Evolutionary conservation across 2,797 vertebrate species (phyloP).

Genomic region (Florisuga fusca): DNA sequence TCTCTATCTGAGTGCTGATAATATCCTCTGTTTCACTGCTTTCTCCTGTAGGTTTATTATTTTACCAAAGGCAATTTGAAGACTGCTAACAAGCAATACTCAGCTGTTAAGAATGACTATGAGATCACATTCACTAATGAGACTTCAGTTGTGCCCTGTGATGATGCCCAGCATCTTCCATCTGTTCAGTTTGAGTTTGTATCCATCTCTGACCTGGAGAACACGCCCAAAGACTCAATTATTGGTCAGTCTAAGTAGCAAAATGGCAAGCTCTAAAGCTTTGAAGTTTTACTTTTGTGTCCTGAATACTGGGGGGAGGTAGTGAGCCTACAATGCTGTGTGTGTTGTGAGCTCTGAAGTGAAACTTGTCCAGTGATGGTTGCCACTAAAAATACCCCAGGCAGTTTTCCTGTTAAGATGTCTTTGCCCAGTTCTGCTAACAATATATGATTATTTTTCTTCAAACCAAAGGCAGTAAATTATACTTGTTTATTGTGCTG

Average conservation of each 20-base stretch:
- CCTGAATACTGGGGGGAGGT: not conserved
- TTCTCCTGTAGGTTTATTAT: slow-evolving; percentile 90
- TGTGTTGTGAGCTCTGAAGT: not conserved
- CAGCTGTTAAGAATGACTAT: slow-evolving; percentile 86
- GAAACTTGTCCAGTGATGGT: not conserved
- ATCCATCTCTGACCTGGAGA: slow-evolving; percentile 89
- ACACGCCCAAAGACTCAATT: slow-evolving; percentile 88
- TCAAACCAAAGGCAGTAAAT: not conserved
- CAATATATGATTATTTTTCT: not conserved
- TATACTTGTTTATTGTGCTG: slow-evolving; percentile 8
- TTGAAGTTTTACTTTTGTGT: not conserved
- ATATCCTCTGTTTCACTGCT: not conserved
- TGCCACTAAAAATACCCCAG: not conserved
- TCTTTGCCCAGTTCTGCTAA: not conserved
- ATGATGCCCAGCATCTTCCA: slow-evolving; percentile 89
- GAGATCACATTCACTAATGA: slow-evolving; percentile 93
- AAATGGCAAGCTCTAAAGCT: not conserved
- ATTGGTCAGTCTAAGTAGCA: slow-evolving; percentile 84
- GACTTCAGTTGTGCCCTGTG: slow-evolving; percentile 90
- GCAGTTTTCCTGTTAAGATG: not conserved
- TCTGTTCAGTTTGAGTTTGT: slow-evolving; percentile 92
- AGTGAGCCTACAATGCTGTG: accelerated
- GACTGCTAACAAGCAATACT: slow-evolving; percentile 98
- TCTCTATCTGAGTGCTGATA: not conserved
- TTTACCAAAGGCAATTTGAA: slow-evolving; percentile 93